Percentiles rank a stretch among this genome's conserved stretches.
Evolutionary conservation across 2,797 vertebrate species (phyloP).

Genomic region (Myiotriccus ornatus): DNA sequence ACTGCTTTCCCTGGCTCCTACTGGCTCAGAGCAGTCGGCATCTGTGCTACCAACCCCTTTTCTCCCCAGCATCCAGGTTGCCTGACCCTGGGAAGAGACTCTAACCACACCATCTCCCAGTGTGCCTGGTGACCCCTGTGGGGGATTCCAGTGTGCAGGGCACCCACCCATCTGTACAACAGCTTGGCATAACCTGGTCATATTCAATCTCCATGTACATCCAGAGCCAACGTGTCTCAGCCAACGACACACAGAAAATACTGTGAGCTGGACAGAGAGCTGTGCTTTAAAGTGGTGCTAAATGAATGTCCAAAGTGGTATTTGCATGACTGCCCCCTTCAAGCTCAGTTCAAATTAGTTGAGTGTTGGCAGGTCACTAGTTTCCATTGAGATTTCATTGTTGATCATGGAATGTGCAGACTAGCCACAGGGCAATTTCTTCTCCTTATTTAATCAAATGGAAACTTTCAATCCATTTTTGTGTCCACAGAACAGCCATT

Average conservation of each 20-base stretch:
- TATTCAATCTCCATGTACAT: accelerated
- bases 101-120: neutral
- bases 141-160: neutral
- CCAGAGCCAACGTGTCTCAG: neutral
- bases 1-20: neutral
- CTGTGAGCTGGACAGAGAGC: neutral
- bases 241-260: accelerated
- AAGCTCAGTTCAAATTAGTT: neutral
- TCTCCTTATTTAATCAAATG: conserved; percentile 65
- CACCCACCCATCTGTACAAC: neutral
- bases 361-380: conserved; percentile 35
- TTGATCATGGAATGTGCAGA: conserved; percentile 45
- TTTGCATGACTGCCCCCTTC: conserved; percentile 50
- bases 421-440: conserved; percentile 54
- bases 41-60: neutral
- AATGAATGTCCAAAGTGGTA: neutral
- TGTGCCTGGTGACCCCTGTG: too few species aligned
- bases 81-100: neutral
- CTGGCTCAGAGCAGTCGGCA: neutral
- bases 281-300: neutral
- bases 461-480: conserved; percentile 65
- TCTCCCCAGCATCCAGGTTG: neutral
- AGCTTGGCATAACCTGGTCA: accelerated
- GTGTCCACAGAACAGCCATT: neutral
- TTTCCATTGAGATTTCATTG: conserved; percentile 63